Evolutionary conservation across 2,888 invertebrate genomes (phyloP).

Genomic region (Lasioglossum calceatum): DNA sequence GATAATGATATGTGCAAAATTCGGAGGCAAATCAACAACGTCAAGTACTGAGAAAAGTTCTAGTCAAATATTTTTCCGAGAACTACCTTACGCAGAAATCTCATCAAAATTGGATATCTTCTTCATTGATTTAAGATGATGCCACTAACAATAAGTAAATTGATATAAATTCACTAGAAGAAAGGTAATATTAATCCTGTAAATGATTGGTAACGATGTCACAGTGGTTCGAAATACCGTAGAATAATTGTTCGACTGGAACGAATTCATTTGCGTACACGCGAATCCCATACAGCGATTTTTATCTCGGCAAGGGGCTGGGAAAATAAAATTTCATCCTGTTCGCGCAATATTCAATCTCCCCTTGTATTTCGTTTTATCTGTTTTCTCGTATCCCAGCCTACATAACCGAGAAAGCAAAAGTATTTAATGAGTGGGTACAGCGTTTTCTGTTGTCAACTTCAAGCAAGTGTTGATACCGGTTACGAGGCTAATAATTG

Average conservation of each 20-base stretch:
- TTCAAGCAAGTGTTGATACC: slow-evolving; percentile 55
- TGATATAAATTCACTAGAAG: background rate
- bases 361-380: slow-evolving; percentile 39
- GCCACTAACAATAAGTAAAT: background rate
- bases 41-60: too few relatives aligned
- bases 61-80: too few relatives aligned
- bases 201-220: background rate
- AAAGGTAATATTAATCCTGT: background rate
- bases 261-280: background rate
- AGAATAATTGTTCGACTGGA: background rate
- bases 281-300: background rate
- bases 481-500: slow-evolving; percentile 55
- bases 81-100: too few relatives aligned
- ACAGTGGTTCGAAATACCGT: background rate
- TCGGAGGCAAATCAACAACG: too few relatives aligned
- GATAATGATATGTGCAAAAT: too few relatives aligned
- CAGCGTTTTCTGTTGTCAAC: slow-evolving; percentile 53
- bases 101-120: too few relatives aligned
- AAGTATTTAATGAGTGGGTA: slow-evolving; percentile 56
- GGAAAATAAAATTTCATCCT: slow-evolving; percentile 19
- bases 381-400: slow-evolving; percentile 17
- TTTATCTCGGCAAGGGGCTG: background rate
- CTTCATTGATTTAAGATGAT: background rate
- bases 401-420: slow-evolving; percentile 46
- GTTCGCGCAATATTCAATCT: slow-evolving; percentile 50